Percentiles rank a stretch among this genome's conserved stretches.
Conservation (phyloP, 1,140 invertebrate genomes). For the Scaptomyza pallida region DNA sequence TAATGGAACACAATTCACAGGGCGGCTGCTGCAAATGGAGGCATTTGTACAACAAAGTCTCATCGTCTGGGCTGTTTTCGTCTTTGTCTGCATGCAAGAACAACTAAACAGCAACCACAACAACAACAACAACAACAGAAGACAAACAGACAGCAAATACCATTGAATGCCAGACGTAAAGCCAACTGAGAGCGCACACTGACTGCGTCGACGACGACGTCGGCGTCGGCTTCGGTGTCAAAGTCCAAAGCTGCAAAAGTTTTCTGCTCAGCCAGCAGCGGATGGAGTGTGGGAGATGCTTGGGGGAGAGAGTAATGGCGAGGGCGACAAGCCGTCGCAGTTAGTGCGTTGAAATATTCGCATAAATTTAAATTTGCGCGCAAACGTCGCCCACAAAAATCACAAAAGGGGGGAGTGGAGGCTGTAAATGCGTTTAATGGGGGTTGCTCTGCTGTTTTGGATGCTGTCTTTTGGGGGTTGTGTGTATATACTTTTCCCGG, state of each 20-base stretch:
- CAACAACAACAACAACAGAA: constrained; percentile 37
- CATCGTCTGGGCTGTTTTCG: constrained; percentile 28
- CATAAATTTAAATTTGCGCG: constrained; percentile 79
- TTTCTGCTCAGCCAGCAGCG: constrained; percentile 28
- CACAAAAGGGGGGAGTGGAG: neutral
- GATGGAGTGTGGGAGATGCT: neutral
- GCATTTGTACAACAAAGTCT: constrained; percentile 37
- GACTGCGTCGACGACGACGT: neutral
- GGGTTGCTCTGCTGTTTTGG: constrained; percentile 55
- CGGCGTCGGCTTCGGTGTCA: constrained; percentile 31
- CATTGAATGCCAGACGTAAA: constrained; percentile 39
- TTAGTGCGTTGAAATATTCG: constrained; percentile 68
- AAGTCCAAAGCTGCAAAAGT: constrained; percentile 65
- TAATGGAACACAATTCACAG: constrained; percentile 78
- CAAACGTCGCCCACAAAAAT: constrained; percentile 58
- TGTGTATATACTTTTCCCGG: neutral
- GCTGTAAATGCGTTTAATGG: constrained; percentile 67
- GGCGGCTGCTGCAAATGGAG: constrained; percentile 47
- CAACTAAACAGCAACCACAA: constrained; percentile 48
- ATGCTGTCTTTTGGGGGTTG: constrained; percentile 41
- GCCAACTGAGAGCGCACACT: constrained; percentile 19
- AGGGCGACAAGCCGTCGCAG: constrained; percentile 48
- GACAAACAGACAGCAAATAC: constrained; percentile 34
- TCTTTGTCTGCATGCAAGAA: constrained; percentile 52
- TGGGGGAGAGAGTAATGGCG: neutral